Evolutionary conservation across 2,797 vertebrate species (phyloP).

Genomic region (Vespertilio murinus): DNA sequence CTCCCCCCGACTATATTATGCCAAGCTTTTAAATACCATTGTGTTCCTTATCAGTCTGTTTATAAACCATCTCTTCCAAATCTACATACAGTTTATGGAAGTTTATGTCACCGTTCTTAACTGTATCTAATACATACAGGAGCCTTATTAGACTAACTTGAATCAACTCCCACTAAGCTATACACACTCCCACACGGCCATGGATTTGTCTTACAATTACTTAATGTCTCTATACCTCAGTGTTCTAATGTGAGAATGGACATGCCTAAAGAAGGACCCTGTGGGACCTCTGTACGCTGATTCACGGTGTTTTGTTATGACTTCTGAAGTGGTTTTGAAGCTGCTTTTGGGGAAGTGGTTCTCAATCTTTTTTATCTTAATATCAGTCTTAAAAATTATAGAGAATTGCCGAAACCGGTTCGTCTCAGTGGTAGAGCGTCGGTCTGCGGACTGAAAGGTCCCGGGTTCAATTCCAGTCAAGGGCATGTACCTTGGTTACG

Average conservation of each 20-base stretch:
- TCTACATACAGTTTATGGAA: not conserved
- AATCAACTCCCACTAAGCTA: not conserved
- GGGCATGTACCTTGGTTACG: too few species aligned
- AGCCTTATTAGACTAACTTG: not conserved
- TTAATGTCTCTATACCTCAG: not conserved
- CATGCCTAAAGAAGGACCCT: too few species aligned
- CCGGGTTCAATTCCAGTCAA: too few species aligned
- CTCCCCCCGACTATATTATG: not conserved
- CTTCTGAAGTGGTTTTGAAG: not conserved
- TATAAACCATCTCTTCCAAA: slow-evolving; percentile 54
- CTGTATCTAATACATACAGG: not conserved
- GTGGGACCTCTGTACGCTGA: not conserved
- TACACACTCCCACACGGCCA: not conserved
- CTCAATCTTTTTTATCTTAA: not conserved
- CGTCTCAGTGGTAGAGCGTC: too few species aligned
- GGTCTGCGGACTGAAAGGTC: too few species aligned
- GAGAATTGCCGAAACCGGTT: too few species aligned
- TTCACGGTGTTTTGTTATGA: not conserved
- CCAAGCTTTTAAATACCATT: slow-evolving; percentile 55
- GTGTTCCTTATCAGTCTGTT: slow-evolving; percentile 27
- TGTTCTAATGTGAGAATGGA: not conserved
- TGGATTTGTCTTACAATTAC: not conserved
- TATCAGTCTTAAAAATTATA: not conserved
- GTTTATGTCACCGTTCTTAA: slow-evolving; percentile 6
- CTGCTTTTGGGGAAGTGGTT: not conserved